phyloP scores from a whole-genome alignment of 2,113 vertebrate genomes.

The Mastomys natalensis region DNA sequence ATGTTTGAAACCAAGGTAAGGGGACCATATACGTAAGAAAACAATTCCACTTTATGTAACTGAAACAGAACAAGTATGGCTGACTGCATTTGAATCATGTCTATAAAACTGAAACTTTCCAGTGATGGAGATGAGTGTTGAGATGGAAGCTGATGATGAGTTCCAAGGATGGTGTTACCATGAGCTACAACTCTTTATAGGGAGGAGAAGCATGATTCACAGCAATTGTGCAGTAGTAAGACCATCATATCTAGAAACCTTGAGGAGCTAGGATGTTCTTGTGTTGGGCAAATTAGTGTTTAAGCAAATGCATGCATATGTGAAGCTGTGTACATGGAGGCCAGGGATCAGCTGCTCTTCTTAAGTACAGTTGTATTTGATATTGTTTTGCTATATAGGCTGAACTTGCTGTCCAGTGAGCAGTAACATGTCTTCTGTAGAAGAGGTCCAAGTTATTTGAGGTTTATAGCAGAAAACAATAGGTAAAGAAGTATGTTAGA shows the following conservation, averaged over 20 bases:
- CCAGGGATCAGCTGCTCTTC: background rate
- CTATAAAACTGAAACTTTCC: background rate
- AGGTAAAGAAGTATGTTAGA: rapidly evolving
- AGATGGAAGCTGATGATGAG: background rate
- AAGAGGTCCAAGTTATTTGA: background rate
- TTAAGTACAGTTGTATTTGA: no score
- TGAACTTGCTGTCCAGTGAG: background rate
- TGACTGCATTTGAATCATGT: background rate
- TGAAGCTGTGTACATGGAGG: background rate
- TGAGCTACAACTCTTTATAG: background rate
- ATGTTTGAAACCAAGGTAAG: background rate
- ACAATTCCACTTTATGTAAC: background rate
- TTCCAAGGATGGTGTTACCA: background rate
- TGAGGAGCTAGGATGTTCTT: background rate
- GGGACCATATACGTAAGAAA: rapidly evolving
- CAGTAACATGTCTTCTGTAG: rapidly evolving
- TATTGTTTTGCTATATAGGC: rapidly evolving
- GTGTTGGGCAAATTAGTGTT: no score
- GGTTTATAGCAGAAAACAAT: background rate
- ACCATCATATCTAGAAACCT: rapidly evolving
- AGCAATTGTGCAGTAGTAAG: background rate
- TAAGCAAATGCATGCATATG: background rate
- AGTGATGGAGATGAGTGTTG: background rate
- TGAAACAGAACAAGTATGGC: background rate
- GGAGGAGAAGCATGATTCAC: background rate